Base-by-base conservation (phyloP, 2,113 vertebrate genomes). In the Chauna torquata region DNA sequence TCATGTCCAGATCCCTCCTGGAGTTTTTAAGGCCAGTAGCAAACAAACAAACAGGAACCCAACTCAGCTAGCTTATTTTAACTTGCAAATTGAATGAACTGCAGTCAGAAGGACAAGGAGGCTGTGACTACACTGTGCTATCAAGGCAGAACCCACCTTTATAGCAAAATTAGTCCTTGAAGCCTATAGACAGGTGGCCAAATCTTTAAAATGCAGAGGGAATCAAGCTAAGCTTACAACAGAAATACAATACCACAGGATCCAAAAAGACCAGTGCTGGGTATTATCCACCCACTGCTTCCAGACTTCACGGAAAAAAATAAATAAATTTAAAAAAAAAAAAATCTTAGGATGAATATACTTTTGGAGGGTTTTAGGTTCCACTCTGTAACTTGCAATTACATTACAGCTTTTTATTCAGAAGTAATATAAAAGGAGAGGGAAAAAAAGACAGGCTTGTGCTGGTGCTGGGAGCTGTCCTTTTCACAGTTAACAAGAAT, bases 41-140 rank as follows among this genome's bases (percentile, higher is more conserved):
- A 69, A 93, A 80, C 70, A 93, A 94, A 83, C 57, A 93, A 95
- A 81, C 77, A 91, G 83, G 50, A 95, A 84, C 52, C 23, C 65
- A 78, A 30, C 28, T 55, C 5, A 0, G 72, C 72, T 91, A 59
- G 64, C 81, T 89, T 55, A 44, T 95, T 92, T 87, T 79, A 42
- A 89, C 89, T 85, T 82, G 70, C 49, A 81, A 89, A 82, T 44
- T 57, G 77, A 91, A 68, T 8, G 2, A 88, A 79, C 2, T 68
- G 61, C 62, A 81, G 68, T 45, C 88, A 81, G 59, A 77, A 83
- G 62, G 79, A 88, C 58, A 77, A 72, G 49, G 55, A 93, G 20
- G 59, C 77, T 78, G 59, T 62, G 59, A 84, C 70, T 68, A 38
- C 44, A 5, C 22, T 50, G 62, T 40, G 40, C 61, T 69, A 74